phyloP scores from a whole-genome alignment of 30 jellyfish, hydroid and myxozoan genomes.

The Hydractinia echinata region DNA sequence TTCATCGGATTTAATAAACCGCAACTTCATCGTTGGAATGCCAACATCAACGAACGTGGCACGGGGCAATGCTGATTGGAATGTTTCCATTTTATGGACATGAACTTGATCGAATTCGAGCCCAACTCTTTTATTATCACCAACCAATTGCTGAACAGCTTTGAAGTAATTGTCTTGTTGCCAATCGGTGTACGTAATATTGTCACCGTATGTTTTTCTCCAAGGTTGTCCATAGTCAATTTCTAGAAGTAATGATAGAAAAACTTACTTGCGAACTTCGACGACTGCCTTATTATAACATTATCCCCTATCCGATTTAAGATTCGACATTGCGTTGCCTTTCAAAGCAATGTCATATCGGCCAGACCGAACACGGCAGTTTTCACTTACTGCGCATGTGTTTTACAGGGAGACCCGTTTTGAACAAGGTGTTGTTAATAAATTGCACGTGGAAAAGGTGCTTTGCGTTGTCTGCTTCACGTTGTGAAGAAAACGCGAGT shows the following conservation, averaged over 20 bases:
- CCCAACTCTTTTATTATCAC: conserved; percentile 53
- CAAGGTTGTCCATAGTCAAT: conserved; percentile 92
- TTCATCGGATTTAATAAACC: conserved; percentile 76
- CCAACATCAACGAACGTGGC: conserved; percentile 66
- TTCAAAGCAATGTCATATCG: no score
- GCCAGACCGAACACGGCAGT: no score
- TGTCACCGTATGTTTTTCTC: conserved; percentile 65
- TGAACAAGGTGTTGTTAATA: no score
- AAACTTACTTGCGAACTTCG: no score
- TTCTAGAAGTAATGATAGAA: conserved; percentile 17
- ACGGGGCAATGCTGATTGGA: conserved; percentile 56
- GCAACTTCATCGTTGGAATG: conserved; percentile 50
- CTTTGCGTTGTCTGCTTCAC: no score
- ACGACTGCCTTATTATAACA: no score
- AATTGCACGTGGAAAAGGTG: no score
- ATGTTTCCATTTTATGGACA: conserved; percentile 41
- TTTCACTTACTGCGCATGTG: no score
- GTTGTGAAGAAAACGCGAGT: no score
- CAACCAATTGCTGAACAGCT: conserved; percentile 67
- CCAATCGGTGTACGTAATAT: conserved; percentile 84
- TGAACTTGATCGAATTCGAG: conserved; percentile 62
- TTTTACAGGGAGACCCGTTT: no score
- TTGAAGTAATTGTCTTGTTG: conserved; percentile 63
- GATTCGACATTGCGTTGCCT: no score
- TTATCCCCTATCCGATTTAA: no score